Conservation (phyloP, 2,888 invertebrate genomes). For the Ectemnius lituratus region DNA sequence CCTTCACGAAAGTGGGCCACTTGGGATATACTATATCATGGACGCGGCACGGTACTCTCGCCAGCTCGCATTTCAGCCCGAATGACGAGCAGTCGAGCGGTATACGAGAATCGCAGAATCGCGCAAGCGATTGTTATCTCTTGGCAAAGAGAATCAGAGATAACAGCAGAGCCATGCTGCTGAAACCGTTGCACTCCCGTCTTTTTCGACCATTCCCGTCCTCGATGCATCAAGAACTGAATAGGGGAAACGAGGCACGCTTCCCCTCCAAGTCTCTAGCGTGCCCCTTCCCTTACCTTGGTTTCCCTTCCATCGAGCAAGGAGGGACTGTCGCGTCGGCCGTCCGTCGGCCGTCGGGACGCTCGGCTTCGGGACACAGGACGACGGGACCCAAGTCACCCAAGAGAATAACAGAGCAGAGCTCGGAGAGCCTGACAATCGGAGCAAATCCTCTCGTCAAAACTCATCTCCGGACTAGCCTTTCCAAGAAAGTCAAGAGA, state of each 20-base stretch:
- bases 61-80: too few species aligned
- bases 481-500: too few species aligned
- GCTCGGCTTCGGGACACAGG: too few species aligned
- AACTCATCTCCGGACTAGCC: too few species aligned
- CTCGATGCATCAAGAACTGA: slow-evolving; percentile 59
- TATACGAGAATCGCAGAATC: too few species aligned
- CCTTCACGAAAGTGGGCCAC: slow-evolving; percentile 6
- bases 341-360: neutral
- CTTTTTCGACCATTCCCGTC: neutral
- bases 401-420: slow-evolving; percentile 47
- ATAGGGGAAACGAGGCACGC: slow-evolving; percentile 38
- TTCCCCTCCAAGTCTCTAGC: slow-evolving; percentile 35
- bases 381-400: too few species aligned
- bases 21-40: too few species aligned
- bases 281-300: slow-evolving; percentile 15
- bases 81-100: too few species aligned
- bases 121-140: neutral
- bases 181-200: too few species aligned
- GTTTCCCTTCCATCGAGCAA: slow-evolving; percentile 17
- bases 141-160: too few species aligned
- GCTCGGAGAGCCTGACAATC: slow-evolving; percentile 21
- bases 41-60: too few species aligned
- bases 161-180: neutral
- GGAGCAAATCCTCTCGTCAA: too few species aligned
- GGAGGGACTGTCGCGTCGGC: slow-evolving; percentile 38